Evolutionary conservation across 2,888 invertebrate genomes (phyloP).

Genomic region (Ferrisia virgata): DNA sequence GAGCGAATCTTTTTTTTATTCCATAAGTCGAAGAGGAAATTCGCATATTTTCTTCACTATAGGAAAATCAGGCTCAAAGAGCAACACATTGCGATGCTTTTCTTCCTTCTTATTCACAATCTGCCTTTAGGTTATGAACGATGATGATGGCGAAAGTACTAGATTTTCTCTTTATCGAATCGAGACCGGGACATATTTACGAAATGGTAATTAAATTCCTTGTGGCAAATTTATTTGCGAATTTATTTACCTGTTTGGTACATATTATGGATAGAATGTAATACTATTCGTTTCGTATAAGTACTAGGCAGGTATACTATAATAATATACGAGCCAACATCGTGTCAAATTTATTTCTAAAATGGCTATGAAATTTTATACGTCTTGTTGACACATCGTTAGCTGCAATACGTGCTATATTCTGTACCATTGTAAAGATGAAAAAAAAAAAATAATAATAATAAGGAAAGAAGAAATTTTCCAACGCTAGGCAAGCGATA

Average conservation of each 20-base stretch:
- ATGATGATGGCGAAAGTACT: too few relatives aligned
- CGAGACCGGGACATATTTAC: not conserved
- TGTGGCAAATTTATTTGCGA: not conserved
- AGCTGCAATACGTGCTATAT: not conserved
- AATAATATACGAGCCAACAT: not conserved
- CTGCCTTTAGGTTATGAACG: too few relatives aligned
- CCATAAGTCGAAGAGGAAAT: too few relatives aligned
- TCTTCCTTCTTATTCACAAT: too few relatives aligned
- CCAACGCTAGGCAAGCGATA: not conserved
- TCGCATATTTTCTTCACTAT: too few relatives aligned
- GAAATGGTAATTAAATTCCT: not conserved
- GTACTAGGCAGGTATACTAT: too few relatives aligned
- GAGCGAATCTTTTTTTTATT: too few relatives aligned
- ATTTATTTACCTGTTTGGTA: not conserved
- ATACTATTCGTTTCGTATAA: too few relatives aligned
- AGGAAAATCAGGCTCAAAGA: too few relatives aligned
- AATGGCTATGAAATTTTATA: not conserved
- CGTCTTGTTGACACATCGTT: not conserved
- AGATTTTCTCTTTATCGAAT: not conserved
- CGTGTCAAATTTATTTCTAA: not conserved
- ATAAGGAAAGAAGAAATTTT: not conserved
- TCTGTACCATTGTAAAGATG: not conserved
- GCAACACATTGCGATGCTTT: too few relatives aligned
- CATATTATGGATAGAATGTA: not conserved
- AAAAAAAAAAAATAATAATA: not conserved